Percentiles rank a stretch among this genome's conserved stretches.
Conservation (phyloP, 2,113 vertebrate species). For the Zootoca vivipara region DNA sequence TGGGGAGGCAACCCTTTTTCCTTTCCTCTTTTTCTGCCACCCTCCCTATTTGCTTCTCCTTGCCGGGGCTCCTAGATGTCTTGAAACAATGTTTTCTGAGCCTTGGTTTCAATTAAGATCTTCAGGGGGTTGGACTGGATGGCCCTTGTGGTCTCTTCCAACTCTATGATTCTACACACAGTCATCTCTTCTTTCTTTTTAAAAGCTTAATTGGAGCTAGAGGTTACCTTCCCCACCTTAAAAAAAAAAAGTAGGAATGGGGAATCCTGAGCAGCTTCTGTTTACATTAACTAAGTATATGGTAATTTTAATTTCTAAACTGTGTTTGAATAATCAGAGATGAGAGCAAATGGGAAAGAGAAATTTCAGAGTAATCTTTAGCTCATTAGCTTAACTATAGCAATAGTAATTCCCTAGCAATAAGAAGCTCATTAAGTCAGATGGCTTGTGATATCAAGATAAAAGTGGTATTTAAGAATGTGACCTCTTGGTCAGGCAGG, state of each 20-base stretch:
- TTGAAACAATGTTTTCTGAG: not conserved
- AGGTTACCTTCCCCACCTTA: not conserved
- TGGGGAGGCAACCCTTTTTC: no score
- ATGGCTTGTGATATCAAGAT: constrained; percentile 56
- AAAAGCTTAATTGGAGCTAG: not conserved
- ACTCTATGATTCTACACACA: no score
- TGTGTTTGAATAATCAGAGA: constrained; percentile 46
- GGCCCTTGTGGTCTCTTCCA: no score
- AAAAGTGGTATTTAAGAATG: constrained; percentile 61
- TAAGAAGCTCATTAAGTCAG: constrained; percentile 50
- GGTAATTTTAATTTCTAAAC: constrained; percentile 54
- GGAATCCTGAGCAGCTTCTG: not conserved
- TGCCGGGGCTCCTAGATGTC: not conserved
- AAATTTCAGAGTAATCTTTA: constrained; percentile 57
- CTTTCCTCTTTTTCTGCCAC: no score
- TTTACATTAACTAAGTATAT: constrained; percentile 39
- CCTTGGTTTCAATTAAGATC: not conserved
- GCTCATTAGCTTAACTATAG: constrained; percentile 58
- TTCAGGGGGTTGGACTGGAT: no score
- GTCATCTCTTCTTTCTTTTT: not conserved
- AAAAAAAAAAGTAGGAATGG: constrained; percentile 11
- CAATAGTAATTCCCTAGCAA: constrained; percentile 48
- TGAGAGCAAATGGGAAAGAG: constrained; percentile 37
- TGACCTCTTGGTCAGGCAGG: constrained; percentile 51
- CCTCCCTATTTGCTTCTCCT: no score